Conservation (phyloP, 2,888 invertebrate genomes). For the Phania funesta region DNA sequence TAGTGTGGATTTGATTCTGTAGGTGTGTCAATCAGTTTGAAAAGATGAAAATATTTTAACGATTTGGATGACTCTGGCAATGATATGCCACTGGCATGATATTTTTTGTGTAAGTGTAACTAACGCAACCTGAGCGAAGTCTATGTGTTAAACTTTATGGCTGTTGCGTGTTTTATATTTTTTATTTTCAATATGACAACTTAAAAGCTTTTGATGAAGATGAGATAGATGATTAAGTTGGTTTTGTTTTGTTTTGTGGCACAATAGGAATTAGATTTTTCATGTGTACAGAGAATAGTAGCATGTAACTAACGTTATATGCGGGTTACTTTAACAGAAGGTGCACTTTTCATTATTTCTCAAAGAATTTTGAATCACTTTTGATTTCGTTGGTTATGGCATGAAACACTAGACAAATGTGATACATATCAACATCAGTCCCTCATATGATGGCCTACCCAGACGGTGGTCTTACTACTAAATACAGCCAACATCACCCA, state of each 20-base stretch:
- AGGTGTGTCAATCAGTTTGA: slow-evolving; percentile 55
- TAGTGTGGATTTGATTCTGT: slow-evolving; percentile 36
- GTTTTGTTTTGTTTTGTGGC: slow-evolving; percentile 1
- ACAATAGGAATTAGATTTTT: slow-evolving; percentile 11
- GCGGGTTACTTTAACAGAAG: no score
- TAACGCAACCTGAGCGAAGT: slow-evolving; percentile 18
- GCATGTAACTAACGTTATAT: not conserved
- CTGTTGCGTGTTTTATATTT: slow-evolving; percentile 11
- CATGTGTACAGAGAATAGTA: not conserved
- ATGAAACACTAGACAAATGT: no score
- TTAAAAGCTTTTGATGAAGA: slow-evolving; percentile 16
- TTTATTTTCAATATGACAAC: slow-evolving; percentile 7
- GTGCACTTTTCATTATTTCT: no score
- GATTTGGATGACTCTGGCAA: slow-evolving; percentile 32
- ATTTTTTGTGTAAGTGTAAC: slow-evolving; percentile 12
- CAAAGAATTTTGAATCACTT: no score
- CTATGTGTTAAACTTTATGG: not conserved
- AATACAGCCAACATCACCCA: no score
- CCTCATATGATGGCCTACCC: no score
- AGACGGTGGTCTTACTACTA: no score
- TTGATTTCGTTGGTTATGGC: no score
- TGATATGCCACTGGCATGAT: slow-evolving; percentile 46
- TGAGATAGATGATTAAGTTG: slow-evolving; percentile 7
- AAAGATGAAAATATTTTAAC: slow-evolving; percentile 20
- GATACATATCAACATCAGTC: no score